These are phyloP conservation scores for Loripinus fragilis DNA, from an alignment of 2,888 invertebrate genomes.

Conservation along the genomic window DNA sequence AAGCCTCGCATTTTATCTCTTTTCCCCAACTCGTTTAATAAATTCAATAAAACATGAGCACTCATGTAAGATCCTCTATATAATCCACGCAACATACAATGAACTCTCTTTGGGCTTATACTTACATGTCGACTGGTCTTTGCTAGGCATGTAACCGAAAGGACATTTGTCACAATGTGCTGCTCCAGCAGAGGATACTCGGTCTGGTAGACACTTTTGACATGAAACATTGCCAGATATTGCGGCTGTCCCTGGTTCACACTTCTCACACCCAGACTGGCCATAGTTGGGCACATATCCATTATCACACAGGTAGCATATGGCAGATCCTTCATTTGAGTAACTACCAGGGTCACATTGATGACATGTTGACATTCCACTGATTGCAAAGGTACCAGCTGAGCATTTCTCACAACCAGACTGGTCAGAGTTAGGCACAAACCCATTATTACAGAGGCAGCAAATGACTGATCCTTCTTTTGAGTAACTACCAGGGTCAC, in stretches of 20 bases:
- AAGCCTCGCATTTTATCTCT: no score
- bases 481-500: neutral
- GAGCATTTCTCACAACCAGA: neutral
- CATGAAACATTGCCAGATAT: neutral
- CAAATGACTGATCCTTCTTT: neutral
- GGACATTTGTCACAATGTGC: no score
- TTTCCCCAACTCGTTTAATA: no score
- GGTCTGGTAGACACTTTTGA: neutral
- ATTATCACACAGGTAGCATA: neutral
- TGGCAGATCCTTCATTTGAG: neutral
- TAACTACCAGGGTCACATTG: neutral
- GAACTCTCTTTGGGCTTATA: no score
- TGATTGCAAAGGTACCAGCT: neutral
- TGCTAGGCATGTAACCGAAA: no score
- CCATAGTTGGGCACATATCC: neutral
- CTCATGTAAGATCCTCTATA: no score
- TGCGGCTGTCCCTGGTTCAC: neutral
- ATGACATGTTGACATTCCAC: neutral
- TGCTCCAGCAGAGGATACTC: neutral
- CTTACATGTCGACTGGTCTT: no score
- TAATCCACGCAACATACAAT: no score
- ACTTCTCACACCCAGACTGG: neutral
- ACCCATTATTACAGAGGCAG: neutral
- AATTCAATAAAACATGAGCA: no score
- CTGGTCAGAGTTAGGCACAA: neutral